A percentile compares a stretch with the other conserved stretches of the same genome.
These are phyloP conservation scores for Drusus annulatus DNA, from an alignment of 1,140 invertebrate species.

Conservation along the genomic window DNA sequence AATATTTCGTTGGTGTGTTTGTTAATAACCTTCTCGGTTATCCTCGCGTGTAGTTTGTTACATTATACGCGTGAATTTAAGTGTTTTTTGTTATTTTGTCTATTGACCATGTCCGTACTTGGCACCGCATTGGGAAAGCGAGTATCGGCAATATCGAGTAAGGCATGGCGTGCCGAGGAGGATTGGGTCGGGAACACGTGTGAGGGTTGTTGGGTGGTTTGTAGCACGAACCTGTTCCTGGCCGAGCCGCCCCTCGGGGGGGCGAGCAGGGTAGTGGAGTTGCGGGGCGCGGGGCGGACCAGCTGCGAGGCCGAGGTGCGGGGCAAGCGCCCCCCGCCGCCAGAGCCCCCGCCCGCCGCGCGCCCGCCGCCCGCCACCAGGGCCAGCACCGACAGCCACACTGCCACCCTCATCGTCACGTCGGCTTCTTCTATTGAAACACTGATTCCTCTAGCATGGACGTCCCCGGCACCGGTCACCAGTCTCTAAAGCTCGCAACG, in stretches of 20 bases:
- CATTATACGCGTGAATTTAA: no score
- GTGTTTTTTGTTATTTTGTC: no score
- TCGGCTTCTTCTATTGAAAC: neutral
- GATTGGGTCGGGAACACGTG: neutral
- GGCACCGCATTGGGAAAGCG: neutral
- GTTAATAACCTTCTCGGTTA: neutral
- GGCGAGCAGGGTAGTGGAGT: conserved; percentile 11
- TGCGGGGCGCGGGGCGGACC: conserved; percentile 23
- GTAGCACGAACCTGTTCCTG: conserved; percentile 20
- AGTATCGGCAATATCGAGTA: neutral
- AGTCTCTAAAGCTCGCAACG: neutral
- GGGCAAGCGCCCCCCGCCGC: conserved; percentile 33
- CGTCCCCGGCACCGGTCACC: neutral
- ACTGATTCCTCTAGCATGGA: neutral
- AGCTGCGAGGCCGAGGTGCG: conserved; percentile 43
- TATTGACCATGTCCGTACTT: neutral
- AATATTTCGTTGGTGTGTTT: no score
- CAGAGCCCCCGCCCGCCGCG: conserved; percentile 10
- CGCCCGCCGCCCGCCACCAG: neutral
- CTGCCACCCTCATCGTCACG: conserved; percentile 12
- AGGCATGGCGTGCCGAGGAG: neutral
- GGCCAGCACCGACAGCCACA: conserved; percentile 25
- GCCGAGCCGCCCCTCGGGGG: neutral
- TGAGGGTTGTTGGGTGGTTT: neutral
- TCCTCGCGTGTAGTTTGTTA: no score